Evolutionary conservation across 1,140 invertebrate species (phyloP).

Genomic region (Pararge aegeria): DNA sequence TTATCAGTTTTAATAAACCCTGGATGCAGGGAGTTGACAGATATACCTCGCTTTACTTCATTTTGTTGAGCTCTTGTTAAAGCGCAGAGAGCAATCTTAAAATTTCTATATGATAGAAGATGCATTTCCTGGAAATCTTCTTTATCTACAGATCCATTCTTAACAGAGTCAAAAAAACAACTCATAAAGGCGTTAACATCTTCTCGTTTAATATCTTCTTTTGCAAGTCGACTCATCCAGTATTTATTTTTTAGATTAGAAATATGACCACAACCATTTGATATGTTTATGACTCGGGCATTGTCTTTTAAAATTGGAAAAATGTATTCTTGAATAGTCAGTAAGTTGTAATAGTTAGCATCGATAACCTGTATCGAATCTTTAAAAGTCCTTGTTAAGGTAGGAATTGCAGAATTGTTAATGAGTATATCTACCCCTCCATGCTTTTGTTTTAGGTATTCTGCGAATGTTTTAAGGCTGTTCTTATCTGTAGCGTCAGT

Average conservation of each 20-base stretch:
- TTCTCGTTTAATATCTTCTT: slow-evolving; percentile 14
- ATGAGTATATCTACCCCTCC: slow-evolving; percentile 88
- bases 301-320: slow-evolving; percentile 31
- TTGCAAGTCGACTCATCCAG: slow-evolving; percentile 29
- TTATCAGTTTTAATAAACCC: no score
- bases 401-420: slow-evolving; percentile 90
- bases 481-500: slow-evolving; percentile 81
- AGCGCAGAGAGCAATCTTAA: slow-evolving; percentile 29
- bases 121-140: slow-evolving; percentile 22
- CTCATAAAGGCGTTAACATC: slow-evolving; percentile 28
- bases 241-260: slow-evolving; percentile 25
- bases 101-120: slow-evolving; percentile 23
- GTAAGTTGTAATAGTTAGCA: slow-evolving; percentile 27
- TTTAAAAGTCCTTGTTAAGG: slow-evolving; percentile 79
- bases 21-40: slow-evolving; percentile 31
- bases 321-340: slow-evolving; percentile 26
- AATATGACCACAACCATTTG: slow-evolving; percentile 28
- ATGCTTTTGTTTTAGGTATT: slow-evolving; percentile 82
- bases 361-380: slow-evolving; percentile 77
- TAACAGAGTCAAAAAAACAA: slow-evolving; percentile 30
- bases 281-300: slow-evolving; percentile 30
- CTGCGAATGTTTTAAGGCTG: slow-evolving; percentile 80
- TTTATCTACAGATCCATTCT: slow-evolving; percentile 19
- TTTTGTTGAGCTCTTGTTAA: slow-evolving; percentile 31
- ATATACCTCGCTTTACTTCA: slow-evolving; percentile 21